Conservation (phyloP, 2,888 invertebrate species). For the Nomada lathburiana region DNA sequence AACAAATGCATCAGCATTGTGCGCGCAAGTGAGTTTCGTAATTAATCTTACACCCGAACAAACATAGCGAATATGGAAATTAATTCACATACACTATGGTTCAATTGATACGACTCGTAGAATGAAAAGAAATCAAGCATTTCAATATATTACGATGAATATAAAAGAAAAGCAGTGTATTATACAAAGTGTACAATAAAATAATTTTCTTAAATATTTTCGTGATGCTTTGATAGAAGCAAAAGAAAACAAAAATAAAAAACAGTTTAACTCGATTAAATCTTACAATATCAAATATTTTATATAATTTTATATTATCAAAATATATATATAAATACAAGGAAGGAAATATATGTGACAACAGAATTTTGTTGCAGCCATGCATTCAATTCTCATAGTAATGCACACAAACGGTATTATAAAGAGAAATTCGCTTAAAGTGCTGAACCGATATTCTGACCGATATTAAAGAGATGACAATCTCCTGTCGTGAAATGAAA, state of each 20-base stretch:
- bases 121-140: constrained; percentile 12
- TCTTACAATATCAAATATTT: constrained; percentile 32
- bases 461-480: constrained; percentile 39
- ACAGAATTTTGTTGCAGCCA: constrained; percentile 29
- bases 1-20: constrained; percentile 46
- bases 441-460: background rate
- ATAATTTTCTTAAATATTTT: constrained; percentile 33
- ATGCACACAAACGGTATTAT: background rate
- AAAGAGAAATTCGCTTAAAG: background rate
- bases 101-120: constrained; percentile 20
- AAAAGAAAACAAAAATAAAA: background rate
- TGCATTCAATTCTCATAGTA: constrained; percentile 6
- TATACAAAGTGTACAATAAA: constrained; percentile 43
- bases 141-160: constrained; percentile 37
- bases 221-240: constrained; percentile 15
- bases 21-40: constrained; percentile 31
- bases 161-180: constrained; percentile 34
- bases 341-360: constrained; percentile 8
- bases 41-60: constrained; percentile 45
- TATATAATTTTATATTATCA: constrained; percentile 25
- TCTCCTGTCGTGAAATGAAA: constrained; percentile 68
- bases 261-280: constrained; percentile 11
- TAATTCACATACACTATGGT: constrained; percentile 19
- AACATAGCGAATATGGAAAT: constrained; percentile 19
- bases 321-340: constrained; percentile 25